Evolutionary conservation across 35 echinoderm and acorn worm genomes (phyloP), one percentile per base, ranked within the genome.

Genomic region (Holothuria glaberrima): DNA sequence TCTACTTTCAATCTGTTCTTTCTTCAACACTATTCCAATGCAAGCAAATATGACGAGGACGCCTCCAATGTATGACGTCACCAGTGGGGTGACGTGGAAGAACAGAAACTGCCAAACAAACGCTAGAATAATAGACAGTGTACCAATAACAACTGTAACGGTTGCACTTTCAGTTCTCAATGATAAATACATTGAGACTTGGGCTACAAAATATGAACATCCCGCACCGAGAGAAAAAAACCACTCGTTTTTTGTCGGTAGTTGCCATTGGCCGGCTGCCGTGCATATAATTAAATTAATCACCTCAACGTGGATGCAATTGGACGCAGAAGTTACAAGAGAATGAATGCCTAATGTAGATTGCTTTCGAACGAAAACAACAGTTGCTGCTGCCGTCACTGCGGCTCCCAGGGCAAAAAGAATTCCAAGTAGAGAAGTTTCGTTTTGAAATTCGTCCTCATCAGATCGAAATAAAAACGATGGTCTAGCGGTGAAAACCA

Each of bases 401-500:
- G 72, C 72, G 2, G 72, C 36, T 21, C 25, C 33, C 12, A 76
- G 16, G 17, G 72, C 72, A 41, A 76, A 45, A 20, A 45, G 22
- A 45, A 45, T 25, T 20, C 72, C 72, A 20, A 76, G 2, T 44
- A 76, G 4, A 14, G 17, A 45, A 20, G 16, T 45, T 31, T 25
- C 28, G 0, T 22, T 66, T 22, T 19, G 21, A 25, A 19, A 25
- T 28, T 30, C 68, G 28, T 28, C 68, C 36, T 41, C 21, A n/a
- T 19, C 12, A 9, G 36, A 21, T 21, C 34, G 10, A 44, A 76
- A 76, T 36, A 76, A 19, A 6, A 44, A 25, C 12, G 17, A 45
- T 0, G 72, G 72, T 48, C 72, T 41, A 22, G 72, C 72, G 30
- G 41, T 76, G 72, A 76, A 76, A 45, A 76, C 72, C 13, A 76